phyloP scores from a whole-genome alignment of 2,113 vertebrate genomes.

The Gallinago paraguaiae region DNA sequence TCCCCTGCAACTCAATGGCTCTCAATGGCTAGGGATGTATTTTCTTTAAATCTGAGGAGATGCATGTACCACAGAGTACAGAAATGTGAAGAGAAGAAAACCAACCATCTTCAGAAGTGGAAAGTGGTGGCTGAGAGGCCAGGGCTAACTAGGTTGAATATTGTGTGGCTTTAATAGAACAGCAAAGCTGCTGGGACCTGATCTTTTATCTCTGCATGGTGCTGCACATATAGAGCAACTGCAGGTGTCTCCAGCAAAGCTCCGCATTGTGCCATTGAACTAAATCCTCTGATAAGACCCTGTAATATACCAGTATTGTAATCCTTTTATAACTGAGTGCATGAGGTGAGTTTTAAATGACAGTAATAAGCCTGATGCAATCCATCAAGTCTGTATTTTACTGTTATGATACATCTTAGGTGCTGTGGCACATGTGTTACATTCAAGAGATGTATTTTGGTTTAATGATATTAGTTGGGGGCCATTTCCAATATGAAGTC shows the following conservation, averaged over 20 bases:
- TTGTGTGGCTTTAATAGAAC: neutral
- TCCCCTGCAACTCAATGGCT: neutral
- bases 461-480: neutral
- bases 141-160: neutral
- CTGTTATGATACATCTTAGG: neutral
- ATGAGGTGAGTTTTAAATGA: neutral
- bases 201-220: neutral
- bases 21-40: neutral
- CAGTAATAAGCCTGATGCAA: neutral
- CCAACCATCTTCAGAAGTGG: neutral
- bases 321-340: neutral
- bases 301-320: neutral
- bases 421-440: neutral
- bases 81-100: neutral
- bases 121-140: neutral
- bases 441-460: neutral
- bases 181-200: neutral
- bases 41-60: neutral
- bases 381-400: neutral
- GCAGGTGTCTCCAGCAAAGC: neutral
- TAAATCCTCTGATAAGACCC: neutral
- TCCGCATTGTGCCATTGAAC: neutral
- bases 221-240: rapidly evolving
- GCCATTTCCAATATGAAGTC: neutral
- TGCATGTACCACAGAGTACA: neutral